Conservation (phyloP, 2,113 vertebrate genomes). For the Xyrauchen texanus region DNA sequence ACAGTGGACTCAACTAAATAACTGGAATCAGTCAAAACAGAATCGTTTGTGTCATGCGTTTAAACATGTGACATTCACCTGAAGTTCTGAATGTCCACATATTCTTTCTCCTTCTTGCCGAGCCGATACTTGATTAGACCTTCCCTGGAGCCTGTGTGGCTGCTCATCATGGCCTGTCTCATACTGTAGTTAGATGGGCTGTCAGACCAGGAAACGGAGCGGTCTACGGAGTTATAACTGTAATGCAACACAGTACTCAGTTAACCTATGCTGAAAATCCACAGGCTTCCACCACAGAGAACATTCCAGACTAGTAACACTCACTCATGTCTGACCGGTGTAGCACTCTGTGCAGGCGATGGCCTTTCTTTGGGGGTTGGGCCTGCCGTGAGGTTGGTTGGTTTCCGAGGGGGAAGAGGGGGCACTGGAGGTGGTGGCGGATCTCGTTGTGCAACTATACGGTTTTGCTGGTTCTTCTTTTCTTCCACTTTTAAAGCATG, state of each 20-base stretch:
- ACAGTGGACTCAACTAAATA: not conserved
- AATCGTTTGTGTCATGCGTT: not conserved
- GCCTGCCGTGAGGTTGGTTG: slow-evolving; percentile 69
- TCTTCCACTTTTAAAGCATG: slow-evolving; percentile 83
- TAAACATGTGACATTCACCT: slow-evolving; percentile 70
- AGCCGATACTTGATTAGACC: slow-evolving; percentile 89
- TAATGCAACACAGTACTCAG: slow-evolving; percentile 52
- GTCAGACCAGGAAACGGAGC: no score
- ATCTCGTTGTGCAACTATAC: slow-evolving; percentile 75
- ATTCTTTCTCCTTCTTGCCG: slow-evolving; percentile 87
- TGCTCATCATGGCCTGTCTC: slow-evolving; percentile 81
- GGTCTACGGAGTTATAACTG: slow-evolving; percentile 66
- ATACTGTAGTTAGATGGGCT: slow-evolving; percentile 83
- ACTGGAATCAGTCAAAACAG: not conserved
- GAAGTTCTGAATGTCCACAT: slow-evolving; percentile 87
- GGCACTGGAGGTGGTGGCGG: slow-evolving; percentile 77
- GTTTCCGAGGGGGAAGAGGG: slow-evolving; percentile 72
- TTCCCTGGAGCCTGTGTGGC: slow-evolving; percentile 84
- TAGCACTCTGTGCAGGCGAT: slow-evolving; percentile 23
- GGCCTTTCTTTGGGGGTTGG: slow-evolving; percentile 66
- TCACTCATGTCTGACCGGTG: slow-evolving; percentile 71
- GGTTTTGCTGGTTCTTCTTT: slow-evolving; percentile 87
- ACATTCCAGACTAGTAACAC: slow-evolving; percentile 48
- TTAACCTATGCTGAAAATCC: no score
- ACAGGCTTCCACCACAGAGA: no score